Base-by-base conservation (phyloP, 2,797 vertebrate species). In the Tiaroga cobitis region DNA sequence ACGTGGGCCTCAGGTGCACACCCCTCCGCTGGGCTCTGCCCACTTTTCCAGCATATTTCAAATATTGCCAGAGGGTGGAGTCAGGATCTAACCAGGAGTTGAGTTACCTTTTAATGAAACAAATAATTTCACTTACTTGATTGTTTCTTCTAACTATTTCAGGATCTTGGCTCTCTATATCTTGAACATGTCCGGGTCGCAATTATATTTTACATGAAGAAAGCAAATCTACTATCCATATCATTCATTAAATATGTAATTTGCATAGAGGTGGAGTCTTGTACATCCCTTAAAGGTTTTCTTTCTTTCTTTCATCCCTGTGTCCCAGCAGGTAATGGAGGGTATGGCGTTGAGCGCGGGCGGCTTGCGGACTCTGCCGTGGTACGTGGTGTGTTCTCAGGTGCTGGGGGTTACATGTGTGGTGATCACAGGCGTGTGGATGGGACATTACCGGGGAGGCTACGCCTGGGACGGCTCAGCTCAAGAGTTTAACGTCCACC, bases 401-500 rank as follows among this genome's bases (percentile, higher is more conserved):
- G 80, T 96, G 86, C 87, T 97, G 90, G 96, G 96, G 51, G 91
- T 97, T 86, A 90, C 92, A 0, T 90, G 94, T 46, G 90, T 97
- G 84, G 92, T 92, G 19, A 34, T 92, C 85, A 95, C 94, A 0
- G 96, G 96, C 0, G 94, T 95, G 16, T 97, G 96, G 96, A 94
- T 97, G 82, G 96, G 96, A 6, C 92, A 93, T 11, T 97, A 95
- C 89, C 93, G 93, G 41, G 96, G 96, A 0, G 96, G 96, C 16
- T 95, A 96, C 11, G 95, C 92, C 80, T 97, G 96, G 96, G 91
- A 95, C 46, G 87, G 94, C 41, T 87, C 90, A 1, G 4, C 82
- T 0, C 91, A 94, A 9, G 94, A 96, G 93, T 95, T 97, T 85
- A 97, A 97, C 1, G 93, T 94, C 51, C 96, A 97, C 81, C 96